A percentile compares a stretch with the other conserved stretches of the same genome.
These are phyloP conservation scores for Luperina nickerlii DNA, from an alignment of 2,888 invertebrate species.

Conservation along the genomic window DNA sequence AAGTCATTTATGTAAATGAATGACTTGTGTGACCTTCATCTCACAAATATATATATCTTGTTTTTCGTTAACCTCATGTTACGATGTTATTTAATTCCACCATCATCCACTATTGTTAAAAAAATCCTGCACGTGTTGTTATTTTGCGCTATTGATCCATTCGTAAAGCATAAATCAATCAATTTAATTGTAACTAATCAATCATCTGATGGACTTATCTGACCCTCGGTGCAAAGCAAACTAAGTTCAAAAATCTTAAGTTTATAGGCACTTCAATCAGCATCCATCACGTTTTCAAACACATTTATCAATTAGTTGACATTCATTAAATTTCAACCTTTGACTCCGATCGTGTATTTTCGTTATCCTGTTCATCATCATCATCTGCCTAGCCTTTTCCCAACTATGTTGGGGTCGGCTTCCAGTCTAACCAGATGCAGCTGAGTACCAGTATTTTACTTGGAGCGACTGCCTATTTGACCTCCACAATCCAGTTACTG, in stretches of 20 bases:
- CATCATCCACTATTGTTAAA: background rate
- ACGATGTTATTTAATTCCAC: background rate
- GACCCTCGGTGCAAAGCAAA: background rate
- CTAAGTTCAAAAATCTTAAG: background rate
- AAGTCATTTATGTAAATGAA: background rate
- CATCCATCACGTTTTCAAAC: background rate
- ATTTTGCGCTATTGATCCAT: background rate
- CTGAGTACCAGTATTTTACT: too few species aligned
- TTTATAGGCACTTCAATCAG: background rate
- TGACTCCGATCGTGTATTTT: background rate
- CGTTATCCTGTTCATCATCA: background rate
- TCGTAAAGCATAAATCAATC: background rate
- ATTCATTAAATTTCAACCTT: background rate
- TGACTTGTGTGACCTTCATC: too few species aligned
- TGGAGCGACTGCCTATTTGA: too few species aligned
- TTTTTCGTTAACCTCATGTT: background rate
- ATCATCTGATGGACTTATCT: background rate
- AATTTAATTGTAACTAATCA: background rate
- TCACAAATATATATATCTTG: background rate
- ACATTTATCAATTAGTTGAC: conserved; percentile 2
- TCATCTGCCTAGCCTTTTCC: too few species aligned
- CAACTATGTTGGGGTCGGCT: too few species aligned
- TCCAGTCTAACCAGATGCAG: too few species aligned
- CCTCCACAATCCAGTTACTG: too few species aligned
- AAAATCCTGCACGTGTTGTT: background rate